Percentiles rank a stretch among this genome's conserved stretches.
Evolutionary conservation across 2,797 vertebrate species (phyloP).

Genomic region (Enteromius treurensis): DNA sequence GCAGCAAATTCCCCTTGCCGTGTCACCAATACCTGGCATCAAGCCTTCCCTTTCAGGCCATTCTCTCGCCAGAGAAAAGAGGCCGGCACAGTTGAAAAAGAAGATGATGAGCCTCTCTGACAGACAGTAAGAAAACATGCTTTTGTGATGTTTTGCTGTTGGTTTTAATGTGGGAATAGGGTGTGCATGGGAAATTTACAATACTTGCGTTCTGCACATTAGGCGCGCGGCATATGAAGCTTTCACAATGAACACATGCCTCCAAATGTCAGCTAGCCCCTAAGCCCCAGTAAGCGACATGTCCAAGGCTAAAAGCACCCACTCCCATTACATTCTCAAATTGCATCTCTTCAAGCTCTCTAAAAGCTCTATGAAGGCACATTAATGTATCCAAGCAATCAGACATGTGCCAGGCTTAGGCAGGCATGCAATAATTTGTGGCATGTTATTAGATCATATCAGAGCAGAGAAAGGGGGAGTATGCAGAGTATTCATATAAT

Average conservation of each 20-base stretch:
- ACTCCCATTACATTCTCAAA: conserved; percentile 70
- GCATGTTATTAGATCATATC: conserved; percentile 69
- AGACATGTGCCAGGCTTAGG: conserved; percentile 62
- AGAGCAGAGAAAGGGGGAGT: conserved; percentile 52
- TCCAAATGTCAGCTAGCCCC: conserved; percentile 75
- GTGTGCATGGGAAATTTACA: conserved; percentile 63
- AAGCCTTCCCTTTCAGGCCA: conserved; percentile 86
- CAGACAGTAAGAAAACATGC: conserved; percentile 41
- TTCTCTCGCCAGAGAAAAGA: conserved; percentile 77
- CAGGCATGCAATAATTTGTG: conserved; percentile 63
- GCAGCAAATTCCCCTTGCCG: conserved; percentile 84
- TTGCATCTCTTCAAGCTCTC: conserved; percentile 74
- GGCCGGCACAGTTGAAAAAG: conserved; percentile 73
- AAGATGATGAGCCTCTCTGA: conserved; percentile 52
- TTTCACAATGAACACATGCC: conserved; percentile 72
- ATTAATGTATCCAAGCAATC: conserved; percentile 58
- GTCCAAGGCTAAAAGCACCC: conserved; percentile 66
- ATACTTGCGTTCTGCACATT: conserved; percentile 72
- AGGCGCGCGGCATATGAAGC: conserved; percentile 70
- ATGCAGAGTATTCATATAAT: conserved; percentile 65
- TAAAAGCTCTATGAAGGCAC: conserved; percentile 73
- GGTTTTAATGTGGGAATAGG: conserved; percentile 40
- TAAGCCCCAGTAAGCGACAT: conserved; percentile 68
- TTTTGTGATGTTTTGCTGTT: conserved; percentile 37
- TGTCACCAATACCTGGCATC: conserved; percentile 92